Conservation (phyloP, 1,140 invertebrate species). For the Brachionus rotundiformis region DNA sequence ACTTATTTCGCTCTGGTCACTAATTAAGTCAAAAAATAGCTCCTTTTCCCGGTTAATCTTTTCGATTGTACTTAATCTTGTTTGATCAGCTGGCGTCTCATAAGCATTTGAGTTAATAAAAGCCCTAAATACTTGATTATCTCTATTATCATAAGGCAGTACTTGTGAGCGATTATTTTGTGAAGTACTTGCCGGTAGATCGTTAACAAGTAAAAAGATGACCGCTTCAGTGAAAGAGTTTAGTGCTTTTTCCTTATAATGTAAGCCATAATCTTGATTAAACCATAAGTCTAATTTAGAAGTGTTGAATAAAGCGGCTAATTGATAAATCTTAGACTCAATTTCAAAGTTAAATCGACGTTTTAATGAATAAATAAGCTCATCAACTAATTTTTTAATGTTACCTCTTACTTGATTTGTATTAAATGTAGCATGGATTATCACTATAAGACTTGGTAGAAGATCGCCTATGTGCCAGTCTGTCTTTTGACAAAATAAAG, state of each 20-base stretch:
- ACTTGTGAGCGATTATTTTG: neutral
- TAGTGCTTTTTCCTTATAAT: neutral
- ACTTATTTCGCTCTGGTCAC: neutral
- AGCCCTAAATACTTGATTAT: neutral
- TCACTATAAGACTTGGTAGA: too few species aligned
- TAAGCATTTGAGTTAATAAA: neutral
- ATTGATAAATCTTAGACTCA: too few species aligned
- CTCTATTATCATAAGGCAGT: neutral
- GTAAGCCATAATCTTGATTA: neutral
- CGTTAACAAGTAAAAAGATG: neutral
- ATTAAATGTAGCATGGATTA: too few species aligned
- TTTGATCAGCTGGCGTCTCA: neutral
- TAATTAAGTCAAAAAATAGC: neutral
- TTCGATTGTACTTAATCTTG: neutral
- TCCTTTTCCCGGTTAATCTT: neutral
- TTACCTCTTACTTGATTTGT: too few species aligned
- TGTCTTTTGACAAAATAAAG: too few species aligned
- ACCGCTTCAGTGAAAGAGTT: neutral
- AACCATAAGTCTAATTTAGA: neutral
- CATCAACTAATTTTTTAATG: too few species aligned
- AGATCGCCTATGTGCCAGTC: too few species aligned
- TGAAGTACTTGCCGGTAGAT: neutral
- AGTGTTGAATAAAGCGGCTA: neutral
- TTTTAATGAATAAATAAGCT: too few species aligned
- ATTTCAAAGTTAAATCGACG: too few species aligned